phyloP scores from a whole-genome alignment of 2,888 invertebrate genomes.

The Elegia similella region DNA sequence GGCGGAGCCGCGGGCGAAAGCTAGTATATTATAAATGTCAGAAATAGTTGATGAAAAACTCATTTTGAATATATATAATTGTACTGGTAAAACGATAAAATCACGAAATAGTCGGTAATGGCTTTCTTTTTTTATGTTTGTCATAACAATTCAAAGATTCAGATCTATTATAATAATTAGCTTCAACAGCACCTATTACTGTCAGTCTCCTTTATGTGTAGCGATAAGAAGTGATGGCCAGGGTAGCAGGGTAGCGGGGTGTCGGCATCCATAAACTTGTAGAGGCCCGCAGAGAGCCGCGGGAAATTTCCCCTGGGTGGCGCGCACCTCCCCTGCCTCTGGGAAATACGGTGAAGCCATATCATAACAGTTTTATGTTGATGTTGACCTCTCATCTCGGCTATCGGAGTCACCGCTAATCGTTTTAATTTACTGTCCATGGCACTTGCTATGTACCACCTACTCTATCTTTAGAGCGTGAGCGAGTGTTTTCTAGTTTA shows the following conservation, averaged over 20 bases:
- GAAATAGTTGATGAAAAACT: too few species aligned
- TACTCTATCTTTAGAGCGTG: neutral
- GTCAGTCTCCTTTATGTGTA: conserved; percentile 53
- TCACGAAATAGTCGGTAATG: neutral
- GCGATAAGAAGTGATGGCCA: conserved; percentile 69
- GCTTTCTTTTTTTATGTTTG: neutral
- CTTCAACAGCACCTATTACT: conserved; percentile 45
- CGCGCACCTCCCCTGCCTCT: conserved; percentile 61
- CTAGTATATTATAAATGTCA: too few species aligned
- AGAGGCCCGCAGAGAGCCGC: conserved; percentile 74
- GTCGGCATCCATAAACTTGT: conserved; percentile 79
- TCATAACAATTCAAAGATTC: neutral
- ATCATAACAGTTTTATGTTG: conserved; percentile 81
- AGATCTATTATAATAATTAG: conserved; percentile 28
- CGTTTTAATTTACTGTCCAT: conserved; percentile 41
- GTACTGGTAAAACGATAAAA: too few species aligned
- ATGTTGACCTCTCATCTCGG: conserved; percentile 71
- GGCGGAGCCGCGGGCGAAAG: too few species aligned
- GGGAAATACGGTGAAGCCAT: conserved; percentile 80
- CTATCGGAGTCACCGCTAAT: conserved; percentile 48
- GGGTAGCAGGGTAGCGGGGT: conserved; percentile 46
- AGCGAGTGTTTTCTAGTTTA: too few species aligned
- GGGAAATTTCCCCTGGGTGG: conserved; percentile 80
- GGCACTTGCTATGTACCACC: neutral
- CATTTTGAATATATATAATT: too few species aligned